Evolutionary conservation across 2,797 vertebrate species (phyloP).

Genomic region (Esox lucius): DNA sequence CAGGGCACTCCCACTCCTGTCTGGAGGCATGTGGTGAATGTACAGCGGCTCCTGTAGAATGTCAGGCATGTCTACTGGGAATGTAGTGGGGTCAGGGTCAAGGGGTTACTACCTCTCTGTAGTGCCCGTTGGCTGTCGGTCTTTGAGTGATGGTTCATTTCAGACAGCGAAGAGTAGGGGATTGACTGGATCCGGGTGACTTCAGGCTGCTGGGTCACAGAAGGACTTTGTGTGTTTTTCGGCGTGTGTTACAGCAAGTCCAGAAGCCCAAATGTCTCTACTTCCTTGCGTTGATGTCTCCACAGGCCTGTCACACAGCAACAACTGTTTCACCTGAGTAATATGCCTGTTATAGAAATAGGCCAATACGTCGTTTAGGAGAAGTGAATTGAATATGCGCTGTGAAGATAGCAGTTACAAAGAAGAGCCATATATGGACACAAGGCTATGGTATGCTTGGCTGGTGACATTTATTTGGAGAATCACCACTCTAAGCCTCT

Average conservation of each 20-base stretch:
- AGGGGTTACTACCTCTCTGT: conserved; percentile 24
- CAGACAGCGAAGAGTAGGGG: conserved; percentile 43
- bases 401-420: not conserved
- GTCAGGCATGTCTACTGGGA: conserved; percentile 61
- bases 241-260: conserved; percentile 46
- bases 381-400: not conserved
- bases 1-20: conserved; percentile 31
- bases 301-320: conserved; percentile 17
- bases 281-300: conserved; percentile 30
- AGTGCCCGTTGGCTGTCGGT: conserved; percentile 12
- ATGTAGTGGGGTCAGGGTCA: not conserved
- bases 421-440: not conserved
- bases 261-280: conserved; percentile 23
- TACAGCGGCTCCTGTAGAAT: conserved; percentile 70
- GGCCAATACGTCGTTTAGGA: not conserved
- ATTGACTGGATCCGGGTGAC: conserved; percentile 49
- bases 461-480: not conserved
- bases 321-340: not conserved
- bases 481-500: not conserved
- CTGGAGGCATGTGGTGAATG: conserved; percentile 70
- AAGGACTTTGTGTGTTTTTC: conserved; percentile 52
- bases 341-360: not conserved
- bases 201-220: conserved; percentile 56
- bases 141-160: conserved; percentile 45
- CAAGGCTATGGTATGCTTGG: no score